A percentile compares a stretch with the other conserved stretches of the same genome.
Conservation (phyloP, 2,888 invertebrate species). For the Drosophila kanekoi region DNA sequence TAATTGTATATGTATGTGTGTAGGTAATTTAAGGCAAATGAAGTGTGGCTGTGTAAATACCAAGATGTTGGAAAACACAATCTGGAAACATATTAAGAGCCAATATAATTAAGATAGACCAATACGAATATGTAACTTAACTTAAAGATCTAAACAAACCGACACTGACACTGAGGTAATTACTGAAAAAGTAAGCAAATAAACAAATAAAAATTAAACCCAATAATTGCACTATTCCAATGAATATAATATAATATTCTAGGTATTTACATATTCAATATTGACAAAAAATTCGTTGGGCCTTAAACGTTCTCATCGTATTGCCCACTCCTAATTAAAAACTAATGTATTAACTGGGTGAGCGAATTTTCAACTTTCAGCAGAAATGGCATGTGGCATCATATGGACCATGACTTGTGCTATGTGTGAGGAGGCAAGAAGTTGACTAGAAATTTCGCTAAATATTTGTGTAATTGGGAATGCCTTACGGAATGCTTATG, state of each 20-base stretch:
- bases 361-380: slow-evolving; percentile 56
- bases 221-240: slow-evolving; percentile 72
- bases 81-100: slow-evolving; percentile 6
- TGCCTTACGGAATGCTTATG: slow-evolving; percentile 50
- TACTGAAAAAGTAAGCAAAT: slow-evolving; percentile 30
- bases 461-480: slow-evolving; percentile 55
- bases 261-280: slow-evolving; percentile 20
- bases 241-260: slow-evolving; percentile 15
- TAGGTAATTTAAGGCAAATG: slow-evolving; percentile 20
- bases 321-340: slow-evolving; percentile 41
- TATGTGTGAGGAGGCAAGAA: slow-evolving; percentile 74
- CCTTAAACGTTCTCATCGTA: slow-evolving; percentile 26
- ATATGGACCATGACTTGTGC: slow-evolving; percentile 32
- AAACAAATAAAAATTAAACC: slow-evolving; percentile 43
- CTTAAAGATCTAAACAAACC: slow-evolving; percentile 25
- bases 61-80: slow-evolving; percentile 1
- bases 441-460: slow-evolving; percentile 82
- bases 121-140: slow-evolving; percentile 5
- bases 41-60: slow-evolving; percentile 14
- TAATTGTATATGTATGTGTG: slow-evolving; percentile 20
- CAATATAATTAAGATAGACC: slow-evolving; percentile 1
- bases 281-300: slow-evolving; percentile 58
- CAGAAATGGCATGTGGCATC: slow-evolving; percentile 27
- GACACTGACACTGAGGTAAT: slow-evolving; percentile 49
- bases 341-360: slow-evolving; percentile 30